Percentiles rank a stretch among this genome's conserved stretches.
These are phyloP conservation scores for Melanocharis versteri DNA, from an alignment of 2,113 vertebrate genomes.

Conservation along the genomic window DNA sequence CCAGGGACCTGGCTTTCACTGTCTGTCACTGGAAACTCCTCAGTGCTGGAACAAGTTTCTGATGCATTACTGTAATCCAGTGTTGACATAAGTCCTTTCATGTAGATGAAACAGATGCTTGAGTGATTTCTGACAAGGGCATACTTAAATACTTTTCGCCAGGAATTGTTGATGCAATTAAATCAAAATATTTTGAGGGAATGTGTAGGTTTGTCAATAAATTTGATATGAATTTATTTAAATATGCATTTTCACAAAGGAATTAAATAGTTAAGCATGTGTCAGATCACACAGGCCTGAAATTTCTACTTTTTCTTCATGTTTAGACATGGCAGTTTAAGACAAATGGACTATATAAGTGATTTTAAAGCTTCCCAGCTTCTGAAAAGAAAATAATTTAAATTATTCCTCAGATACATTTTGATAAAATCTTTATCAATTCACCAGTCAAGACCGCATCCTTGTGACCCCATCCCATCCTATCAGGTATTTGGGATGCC, in stretches of 20 bases:
- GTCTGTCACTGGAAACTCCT: not conserved
- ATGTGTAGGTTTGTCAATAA: not conserved
- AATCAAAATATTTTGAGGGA: not conserved
- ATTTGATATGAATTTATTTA: not conserved
- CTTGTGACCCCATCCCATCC: not conserved
- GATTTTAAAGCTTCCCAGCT: not conserved
- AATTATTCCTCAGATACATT: not conserved
- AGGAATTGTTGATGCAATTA: not conserved
- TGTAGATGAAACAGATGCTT: not conserved
- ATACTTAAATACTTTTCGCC: not conserved
- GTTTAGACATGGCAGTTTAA: not conserved
- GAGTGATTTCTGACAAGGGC: not conserved
- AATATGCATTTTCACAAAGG: not conserved
- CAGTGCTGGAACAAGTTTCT: not conserved
- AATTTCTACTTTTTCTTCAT: not conserved
- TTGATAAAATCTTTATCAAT: not conserved
- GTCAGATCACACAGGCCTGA: not conserved
- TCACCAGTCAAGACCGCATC: not conserved
- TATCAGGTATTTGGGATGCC: not conserved
- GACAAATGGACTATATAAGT: not conserved
- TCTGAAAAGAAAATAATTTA: not conserved
- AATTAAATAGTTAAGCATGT: not conserved
- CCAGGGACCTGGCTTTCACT: not conserved
- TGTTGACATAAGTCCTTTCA: not conserved
- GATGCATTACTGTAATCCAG: not conserved